phyloP scores from a whole-genome alignment of 2,113 vertebrate species.

The Perca schrenkii region DNA sequence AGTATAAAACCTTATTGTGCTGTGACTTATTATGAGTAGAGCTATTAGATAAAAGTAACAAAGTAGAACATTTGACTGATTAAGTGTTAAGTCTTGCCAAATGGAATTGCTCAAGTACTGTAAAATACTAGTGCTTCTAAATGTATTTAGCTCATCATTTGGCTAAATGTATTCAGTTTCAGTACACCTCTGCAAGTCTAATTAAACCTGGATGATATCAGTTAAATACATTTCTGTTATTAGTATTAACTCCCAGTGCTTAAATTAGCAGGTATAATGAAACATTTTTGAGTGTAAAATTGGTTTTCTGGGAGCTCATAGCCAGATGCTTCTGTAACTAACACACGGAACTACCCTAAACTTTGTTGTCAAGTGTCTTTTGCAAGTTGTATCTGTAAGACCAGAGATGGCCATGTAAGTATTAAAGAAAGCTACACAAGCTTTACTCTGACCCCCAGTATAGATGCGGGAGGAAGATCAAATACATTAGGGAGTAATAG shows the following conservation, averaged over 20 bases:
- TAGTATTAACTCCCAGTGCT: not conserved
- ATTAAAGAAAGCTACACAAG: not conserved
- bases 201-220: not conserved
- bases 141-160: not conserved
- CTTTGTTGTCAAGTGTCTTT: not conserved
- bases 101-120: not conserved
- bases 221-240: not conserved
- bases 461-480: not conserved
- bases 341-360: not conserved
- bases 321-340: not conserved
- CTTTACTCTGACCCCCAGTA: not conserved
- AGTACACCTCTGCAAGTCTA: not conserved
- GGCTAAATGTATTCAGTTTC: not conserved
- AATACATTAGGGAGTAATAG: not conserved
- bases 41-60: not conserved
- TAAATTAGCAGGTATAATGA: not conserved
- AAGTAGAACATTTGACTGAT: not conserved
- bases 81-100: not conserved
- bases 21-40: not conserved
- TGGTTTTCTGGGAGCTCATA: not conserved
- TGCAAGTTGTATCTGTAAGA: not conserved
- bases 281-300: not conserved
- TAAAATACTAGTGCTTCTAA: not conserved
- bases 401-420: not conserved
- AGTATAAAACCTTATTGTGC: not conserved